Percentiles rank a stretch among this genome's conserved stretches.
Conservation (phyloP, 2,797 vertebrate genomes). For the Notolepis coatsorum region DNA sequence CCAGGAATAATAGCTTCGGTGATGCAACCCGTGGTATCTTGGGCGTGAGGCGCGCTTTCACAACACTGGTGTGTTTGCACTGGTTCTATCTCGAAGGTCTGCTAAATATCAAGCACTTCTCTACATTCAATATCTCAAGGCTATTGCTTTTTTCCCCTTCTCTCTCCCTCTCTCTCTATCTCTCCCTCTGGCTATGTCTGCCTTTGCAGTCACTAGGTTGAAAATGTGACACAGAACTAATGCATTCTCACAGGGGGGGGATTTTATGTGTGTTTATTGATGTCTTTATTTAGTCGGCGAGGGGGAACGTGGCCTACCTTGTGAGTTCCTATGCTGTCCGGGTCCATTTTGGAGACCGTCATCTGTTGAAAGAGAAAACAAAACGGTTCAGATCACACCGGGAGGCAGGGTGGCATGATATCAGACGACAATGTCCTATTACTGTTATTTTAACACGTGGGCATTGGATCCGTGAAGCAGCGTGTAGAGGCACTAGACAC, state of each 20-base stretch:
- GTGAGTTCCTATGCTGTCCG: slow-evolving; percentile 81
- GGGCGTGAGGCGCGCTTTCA: slow-evolving; percentile 43
- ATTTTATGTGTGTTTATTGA: not conserved
- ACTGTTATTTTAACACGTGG: no score
- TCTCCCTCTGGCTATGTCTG: slow-evolving; percentile 1
- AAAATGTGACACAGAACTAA: slow-evolving; percentile 16
- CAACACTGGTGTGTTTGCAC: slow-evolving; percentile 55
- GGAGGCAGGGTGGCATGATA: no score
- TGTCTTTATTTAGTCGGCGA: not conserved
- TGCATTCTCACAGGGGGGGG: not conserved
- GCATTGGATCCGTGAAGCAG: no score
- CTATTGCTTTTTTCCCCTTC: no score
- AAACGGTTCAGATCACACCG: slow-evolving; percentile 10
- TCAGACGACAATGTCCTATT: no score
- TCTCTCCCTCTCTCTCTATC: slow-evolving; percentile 6
- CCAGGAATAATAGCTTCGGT: slow-evolving; percentile 46
- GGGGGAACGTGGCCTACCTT: slow-evolving; percentile 67
- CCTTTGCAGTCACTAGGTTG: not conserved
- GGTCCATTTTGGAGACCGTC: slow-evolving; percentile 83
- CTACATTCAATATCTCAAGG: slow-evolving; percentile 21
- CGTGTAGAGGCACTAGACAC: no score
- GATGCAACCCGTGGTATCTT: slow-evolving; percentile 45
- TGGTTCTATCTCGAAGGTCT: slow-evolving; percentile 30
- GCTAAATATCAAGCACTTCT: slow-evolving; percentile 35
- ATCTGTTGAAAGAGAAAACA: slow-evolving; percentile 66